Percentiles rank a stretch among this genome's conserved stretches.
Evolutionary conservation across 2,113 vertebrate species (phyloP).

Genomic region (Silurus meridionalis): DNA sequence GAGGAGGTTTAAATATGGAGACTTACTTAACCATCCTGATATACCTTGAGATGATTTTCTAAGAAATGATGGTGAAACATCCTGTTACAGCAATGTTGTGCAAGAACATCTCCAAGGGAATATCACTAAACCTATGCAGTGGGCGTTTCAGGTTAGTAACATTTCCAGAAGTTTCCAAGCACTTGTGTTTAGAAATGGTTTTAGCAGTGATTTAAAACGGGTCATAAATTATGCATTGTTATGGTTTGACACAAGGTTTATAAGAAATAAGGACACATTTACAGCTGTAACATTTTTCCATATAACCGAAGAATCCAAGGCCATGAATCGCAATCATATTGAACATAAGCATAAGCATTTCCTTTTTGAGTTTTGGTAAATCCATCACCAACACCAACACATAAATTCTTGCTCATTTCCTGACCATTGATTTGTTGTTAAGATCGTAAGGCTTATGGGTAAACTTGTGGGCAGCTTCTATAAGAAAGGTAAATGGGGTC

Average conservation of each 20-base stretch:
- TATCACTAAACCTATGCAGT: constrained; percentile 15
- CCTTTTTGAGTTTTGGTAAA: neutral
- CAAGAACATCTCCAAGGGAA: constrained; percentile 17
- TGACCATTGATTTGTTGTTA: no score
- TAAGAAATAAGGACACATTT: neutral
- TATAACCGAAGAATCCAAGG: neutral
- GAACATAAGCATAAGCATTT: neutral
- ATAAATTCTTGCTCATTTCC: no score
- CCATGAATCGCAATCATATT: neutral
- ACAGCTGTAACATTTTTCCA: neutral
- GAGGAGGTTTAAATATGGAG: neutral
- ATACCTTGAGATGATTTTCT: neutral
- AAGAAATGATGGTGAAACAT: neutral
- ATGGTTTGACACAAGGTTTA: neutral
- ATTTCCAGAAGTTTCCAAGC: constrained; percentile 12
- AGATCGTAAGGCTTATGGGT: no score
- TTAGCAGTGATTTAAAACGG: neutral
- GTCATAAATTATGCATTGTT: neutral
- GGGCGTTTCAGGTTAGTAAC: constrained; percentile 1
- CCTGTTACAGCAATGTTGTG: neutral
- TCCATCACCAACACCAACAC: neutral
- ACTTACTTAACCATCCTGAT: neutral
- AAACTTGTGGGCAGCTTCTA: no score
- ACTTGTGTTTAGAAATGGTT: neutral
- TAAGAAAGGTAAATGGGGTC: no score